These are phyloP conservation scores for Metalampra italica DNA, from an alignment of 2,888 invertebrate species.

Conservation along the genomic window DNA sequence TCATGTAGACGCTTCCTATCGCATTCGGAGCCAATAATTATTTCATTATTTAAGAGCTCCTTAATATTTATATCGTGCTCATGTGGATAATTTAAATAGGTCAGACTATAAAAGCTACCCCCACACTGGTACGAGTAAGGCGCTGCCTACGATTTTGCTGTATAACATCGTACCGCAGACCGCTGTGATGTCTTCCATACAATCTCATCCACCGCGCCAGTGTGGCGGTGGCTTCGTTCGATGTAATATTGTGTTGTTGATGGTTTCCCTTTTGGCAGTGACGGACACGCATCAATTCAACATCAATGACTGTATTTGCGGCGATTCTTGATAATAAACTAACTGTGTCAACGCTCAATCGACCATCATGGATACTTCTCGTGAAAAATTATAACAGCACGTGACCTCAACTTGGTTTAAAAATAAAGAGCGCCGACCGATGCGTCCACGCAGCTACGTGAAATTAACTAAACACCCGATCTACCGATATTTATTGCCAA, in stretches of 20 bases:
- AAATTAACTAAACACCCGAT: slow-evolving; percentile 48
- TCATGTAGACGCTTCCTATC: slow-evolving; percentile 39
- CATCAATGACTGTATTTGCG: neutral
- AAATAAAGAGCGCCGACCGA: slow-evolving; percentile 47
- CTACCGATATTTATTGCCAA: slow-evolving; percentile 65
- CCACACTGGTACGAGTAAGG: too few species aligned
- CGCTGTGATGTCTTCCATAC: too few species aligned
- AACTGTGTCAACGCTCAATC: neutral
- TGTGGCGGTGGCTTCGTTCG: neutral
- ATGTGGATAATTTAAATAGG: slow-evolving; percentile 10
- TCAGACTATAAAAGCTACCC: slow-evolving; percentile 5
- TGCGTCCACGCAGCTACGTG: slow-evolving; percentile 32
- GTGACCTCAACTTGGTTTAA: slow-evolving; percentile 51
- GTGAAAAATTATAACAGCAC: slow-evolving; percentile 23
- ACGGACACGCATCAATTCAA: neutral
- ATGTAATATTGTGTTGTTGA: slow-evolving; percentile 5
- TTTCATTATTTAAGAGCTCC: slow-evolving; percentile 21
- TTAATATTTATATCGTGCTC: slow-evolving; percentile 20
- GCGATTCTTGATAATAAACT: neutral
- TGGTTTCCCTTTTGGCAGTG: slow-evolving; percentile 10
- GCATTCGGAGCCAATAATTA: slow-evolving; percentile 33
- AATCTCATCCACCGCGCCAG: too few species aligned
- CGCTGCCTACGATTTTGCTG: too few species aligned
- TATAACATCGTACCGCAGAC: too few species aligned
- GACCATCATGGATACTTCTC: neutral